These are phyloP conservation scores for Pyralis farinalis DNA, from an alignment of 2,888 invertebrate genomes.

Conservation along the genomic window DNA sequence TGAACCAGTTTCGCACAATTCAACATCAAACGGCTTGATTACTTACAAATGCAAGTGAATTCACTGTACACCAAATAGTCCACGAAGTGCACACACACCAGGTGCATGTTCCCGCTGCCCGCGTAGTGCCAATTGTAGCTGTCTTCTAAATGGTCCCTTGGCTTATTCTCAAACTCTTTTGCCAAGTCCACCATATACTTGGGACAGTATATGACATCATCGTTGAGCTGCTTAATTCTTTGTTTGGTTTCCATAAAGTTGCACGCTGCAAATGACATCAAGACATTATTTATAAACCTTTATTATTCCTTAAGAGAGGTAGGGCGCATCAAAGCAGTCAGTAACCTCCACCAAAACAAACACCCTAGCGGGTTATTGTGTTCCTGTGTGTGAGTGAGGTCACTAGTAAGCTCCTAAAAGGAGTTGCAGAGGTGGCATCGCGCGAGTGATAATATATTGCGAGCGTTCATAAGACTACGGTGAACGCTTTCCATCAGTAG, in stretches of 20 bases:
- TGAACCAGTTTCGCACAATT: no score
- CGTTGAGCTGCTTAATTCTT: conserved; percentile 43
- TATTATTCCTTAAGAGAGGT: no score
- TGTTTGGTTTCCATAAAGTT: conserved; percentile 22
- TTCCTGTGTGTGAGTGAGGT: no score
- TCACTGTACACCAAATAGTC: conserved; percentile 61
- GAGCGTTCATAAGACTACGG: no score
- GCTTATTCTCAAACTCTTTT: conserved; percentile 51
- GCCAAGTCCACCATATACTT: conserved; percentile 54
- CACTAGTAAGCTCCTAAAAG: no score
- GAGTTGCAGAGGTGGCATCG: no score
- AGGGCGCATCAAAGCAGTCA: no score
- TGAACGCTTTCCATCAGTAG: no score
- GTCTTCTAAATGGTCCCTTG: conserved; percentile 56
- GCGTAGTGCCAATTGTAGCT: conserved; percentile 72
- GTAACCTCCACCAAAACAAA: no score
- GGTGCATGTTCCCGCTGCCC: conserved; percentile 62
- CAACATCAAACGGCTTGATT: no score
- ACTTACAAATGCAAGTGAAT: conserved; percentile 61
- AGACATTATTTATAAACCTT: background rate
- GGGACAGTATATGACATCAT: conserved; percentile 58
- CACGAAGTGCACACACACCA: conserved; percentile 38
- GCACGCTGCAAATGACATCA: conserved; percentile 10
- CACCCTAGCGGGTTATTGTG: no score
- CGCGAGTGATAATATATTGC: no score